phyloP scores from a whole-genome alignment of 1,140 invertebrate species.

The Wiebesia pumilae region DNA sequence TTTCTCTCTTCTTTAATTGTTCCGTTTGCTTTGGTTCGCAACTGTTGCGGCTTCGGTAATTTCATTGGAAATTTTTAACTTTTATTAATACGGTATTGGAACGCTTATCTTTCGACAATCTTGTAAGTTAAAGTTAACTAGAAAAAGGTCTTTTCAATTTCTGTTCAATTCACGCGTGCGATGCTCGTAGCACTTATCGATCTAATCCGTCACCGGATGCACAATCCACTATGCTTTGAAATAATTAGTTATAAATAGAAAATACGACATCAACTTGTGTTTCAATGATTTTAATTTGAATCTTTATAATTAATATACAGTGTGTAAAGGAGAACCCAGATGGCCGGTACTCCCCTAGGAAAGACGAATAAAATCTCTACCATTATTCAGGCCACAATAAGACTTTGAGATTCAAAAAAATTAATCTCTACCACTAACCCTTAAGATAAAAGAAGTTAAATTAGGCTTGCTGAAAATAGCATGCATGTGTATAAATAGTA shows the following conservation, averaged over 20 bases:
- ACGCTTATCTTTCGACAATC: too few species aligned
- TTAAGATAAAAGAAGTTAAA: neutral
- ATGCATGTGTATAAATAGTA: neutral
- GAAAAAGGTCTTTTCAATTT: too few species aligned
- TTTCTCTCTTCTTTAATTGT: neutral
- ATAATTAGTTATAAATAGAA: neutral
- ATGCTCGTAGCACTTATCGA: too few species aligned
- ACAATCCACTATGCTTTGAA: neutral
- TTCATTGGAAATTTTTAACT: too few species aligned
- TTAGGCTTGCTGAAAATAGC: neutral
- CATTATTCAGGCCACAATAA: constrained; percentile 22
- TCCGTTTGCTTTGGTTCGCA: neutral
- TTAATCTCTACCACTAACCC: constrained; percentile 21
- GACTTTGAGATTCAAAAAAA: constrained; percentile 22
- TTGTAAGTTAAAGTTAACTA: too few species aligned
- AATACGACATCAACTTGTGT: neutral
- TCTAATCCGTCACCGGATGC: neutral
- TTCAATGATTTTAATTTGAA: constrained; percentile 7
- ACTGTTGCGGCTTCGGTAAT: too few species aligned
- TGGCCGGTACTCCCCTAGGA: neutral
- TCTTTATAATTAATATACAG: neutral
- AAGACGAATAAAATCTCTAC: constrained; percentile 2
- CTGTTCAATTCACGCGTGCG: too few species aligned
- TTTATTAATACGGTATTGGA: too few species aligned
- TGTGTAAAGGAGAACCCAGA: neutral